Base-by-base conservation (phyloP, 2,888 invertebrate species). In the Protonemura montana region DNA sequence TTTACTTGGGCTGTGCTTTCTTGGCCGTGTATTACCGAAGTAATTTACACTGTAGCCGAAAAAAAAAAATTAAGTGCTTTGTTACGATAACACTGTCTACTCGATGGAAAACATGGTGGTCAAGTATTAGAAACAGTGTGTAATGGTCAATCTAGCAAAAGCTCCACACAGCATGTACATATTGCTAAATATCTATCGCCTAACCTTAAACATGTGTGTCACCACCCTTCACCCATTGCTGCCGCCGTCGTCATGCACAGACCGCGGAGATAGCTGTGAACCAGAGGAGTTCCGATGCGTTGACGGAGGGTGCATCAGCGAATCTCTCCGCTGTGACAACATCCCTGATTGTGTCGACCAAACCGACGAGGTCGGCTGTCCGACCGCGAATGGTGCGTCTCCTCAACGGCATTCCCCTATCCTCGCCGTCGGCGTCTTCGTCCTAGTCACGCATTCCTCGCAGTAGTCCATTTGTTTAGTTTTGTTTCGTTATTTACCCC, bases 321-420 rank as follows among this genome's bases (percentile, higher is more conserved):
- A 86, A 42, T 86, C 88, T 30, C 88, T 89, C 25, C 86, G 89
- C 85, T 91, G 91, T 88, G 90, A 91, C 88, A 89, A 89, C 1
- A 87, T 88, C 27, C 86, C 86, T 35, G 91, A 91, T 87, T 91
- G 91, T 88, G 76, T 86, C 29, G 90, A 90, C 87, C 89, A 90
- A 10, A 89, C 89, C 26, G 91, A 91, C 88, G 91, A 91, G 88
- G 76, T 25, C 21, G 82, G 86, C 81, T 88, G 88, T 80, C 76
- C 35, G 35, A 3, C 84, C 25, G 91, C 91, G 91, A 89, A 59
- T 10, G 42, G 27, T 81, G 28, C 84, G 59, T 59, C 59, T 10
- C 86, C n/a, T 59, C 25, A 59, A 83, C 77, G 59, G 83, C 85
- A 35, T 82, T 85, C 86, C 28, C 86, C 83, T 86, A 76, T 85